phyloP scores from a whole-genome alignment of 2,888 invertebrate genomes.

The Ornithoptera alexandrae region DNA sequence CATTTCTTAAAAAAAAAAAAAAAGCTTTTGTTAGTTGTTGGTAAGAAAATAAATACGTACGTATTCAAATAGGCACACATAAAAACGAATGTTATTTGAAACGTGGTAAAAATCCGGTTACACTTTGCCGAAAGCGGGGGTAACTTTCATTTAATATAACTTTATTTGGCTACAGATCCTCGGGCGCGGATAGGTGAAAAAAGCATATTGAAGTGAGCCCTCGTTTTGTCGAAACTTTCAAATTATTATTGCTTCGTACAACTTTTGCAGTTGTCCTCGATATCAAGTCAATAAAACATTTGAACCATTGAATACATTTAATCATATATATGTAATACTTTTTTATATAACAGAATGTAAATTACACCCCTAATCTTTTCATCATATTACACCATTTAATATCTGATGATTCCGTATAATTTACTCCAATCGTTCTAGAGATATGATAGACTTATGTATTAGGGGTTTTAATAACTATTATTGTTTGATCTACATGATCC shows the following conservation, averaged over 20 bases:
- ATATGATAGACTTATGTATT: no score
- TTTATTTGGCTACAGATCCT: conserved; percentile 55
- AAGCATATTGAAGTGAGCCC: conserved; percentile 51
- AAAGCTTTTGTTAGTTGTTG: conserved; percentile 24
- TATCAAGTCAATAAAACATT: conserved; percentile 28
- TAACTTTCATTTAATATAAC: conserved; percentile 61
- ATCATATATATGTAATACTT: no score
- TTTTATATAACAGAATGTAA: no score
- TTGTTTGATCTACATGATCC: no score
- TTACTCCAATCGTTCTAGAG: no score
- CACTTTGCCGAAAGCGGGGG: conserved; percentile 42
- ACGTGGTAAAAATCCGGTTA: conserved; percentile 45
- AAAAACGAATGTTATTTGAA: conserved; percentile 54
- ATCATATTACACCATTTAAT: no score
- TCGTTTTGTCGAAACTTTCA: conserved; percentile 43
- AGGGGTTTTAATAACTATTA: no score
- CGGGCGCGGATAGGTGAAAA: conserved; percentile 46
- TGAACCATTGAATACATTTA: background rate
- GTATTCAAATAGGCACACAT: conserved; percentile 39
- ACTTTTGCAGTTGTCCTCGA: conserved; percentile 36
- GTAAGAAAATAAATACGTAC: conserved; percentile 27
- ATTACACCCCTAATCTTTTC: no score
- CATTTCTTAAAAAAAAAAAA: background rate
- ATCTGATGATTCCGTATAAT: no score
- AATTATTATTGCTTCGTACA: conserved; percentile 39